Evolutionary conservation across 1,140 invertebrate genomes (phyloP).

Genomic region (Spodoptera litura): DNA sequence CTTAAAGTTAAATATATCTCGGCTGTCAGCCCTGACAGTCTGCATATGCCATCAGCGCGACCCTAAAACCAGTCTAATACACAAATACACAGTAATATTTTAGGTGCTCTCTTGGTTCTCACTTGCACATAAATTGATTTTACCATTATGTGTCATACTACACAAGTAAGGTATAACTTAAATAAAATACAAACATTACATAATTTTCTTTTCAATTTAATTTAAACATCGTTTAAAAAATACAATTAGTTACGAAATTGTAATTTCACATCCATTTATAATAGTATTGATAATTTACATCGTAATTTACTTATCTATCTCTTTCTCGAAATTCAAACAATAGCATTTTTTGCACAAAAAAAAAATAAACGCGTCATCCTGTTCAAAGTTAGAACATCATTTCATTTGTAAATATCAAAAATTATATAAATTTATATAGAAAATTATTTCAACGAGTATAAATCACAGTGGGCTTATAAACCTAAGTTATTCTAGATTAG

Average conservation of each 20-base stretch:
- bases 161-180: too few relatives aligned
- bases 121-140: too few relatives aligned
- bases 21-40: too few relatives aligned
- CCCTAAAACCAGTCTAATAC: too few relatives aligned
- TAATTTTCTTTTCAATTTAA: not conserved
- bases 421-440: not conserved
- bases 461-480: slow-evolving; percentile 42
- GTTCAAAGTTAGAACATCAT: not conserved
- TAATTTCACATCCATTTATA: not conserved
- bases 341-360: too few relatives aligned
- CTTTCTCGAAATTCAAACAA: not conserved
- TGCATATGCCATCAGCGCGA: too few relatives aligned
- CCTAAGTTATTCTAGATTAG: not conserved
- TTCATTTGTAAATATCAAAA: not conserved
- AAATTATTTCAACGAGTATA: slow-evolving; percentile 10
- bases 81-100: too few relatives aligned
- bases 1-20: too few relatives aligned
- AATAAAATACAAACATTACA: not conserved
- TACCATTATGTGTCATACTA: too few relatives aligned
- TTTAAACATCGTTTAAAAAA: slow-evolving; percentile 5
- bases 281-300: not conserved
- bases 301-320: not conserved
- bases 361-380: too few relatives aligned
- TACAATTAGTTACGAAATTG: not conserved
- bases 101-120: too few relatives aligned